Base-by-base conservation (phyloP, 2,888 invertebrate species). In the Tiphia femorata region DNA sequence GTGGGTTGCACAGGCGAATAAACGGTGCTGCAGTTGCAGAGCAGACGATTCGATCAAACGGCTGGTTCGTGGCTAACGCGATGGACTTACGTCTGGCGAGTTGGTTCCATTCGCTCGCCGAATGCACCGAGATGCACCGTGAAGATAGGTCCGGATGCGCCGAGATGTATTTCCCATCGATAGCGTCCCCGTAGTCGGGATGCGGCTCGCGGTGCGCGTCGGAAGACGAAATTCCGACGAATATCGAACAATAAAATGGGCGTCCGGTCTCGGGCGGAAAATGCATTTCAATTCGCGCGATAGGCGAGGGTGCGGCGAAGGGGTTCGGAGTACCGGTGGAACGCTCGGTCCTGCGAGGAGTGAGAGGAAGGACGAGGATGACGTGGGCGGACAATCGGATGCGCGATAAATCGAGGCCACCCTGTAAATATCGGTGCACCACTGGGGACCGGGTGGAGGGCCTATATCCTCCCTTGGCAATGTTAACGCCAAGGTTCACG, bases 261-360 rank as follows among this genome's bases (percentile, higher is more conserved):
- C n/a, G n/a, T n/a, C 58, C 49, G 51, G 48, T 58, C 65, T 55
- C n/a, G 12, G 33, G 73, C 47, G 70, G 60, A 42, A 60, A 58
- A 73, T 73, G 67, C 73, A 70, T 72, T 70, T 73, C 71, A 70
- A 73, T 73, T 70, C 70, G 65, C 51, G 46, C 27, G 12, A 20
- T 6, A 25, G 25, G 33, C 12, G 33, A 17, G 7, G 1, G 2
- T 4, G 38, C n/a, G 38, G 38, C 17, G 38, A 6, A 3, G 37
- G 19, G 37, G 2, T 35, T 35, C 37, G 37, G 8, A 10, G 37
- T 3, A 14, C n/a, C n/a, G n/a, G n/a, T n/a, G n/a, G n/a, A n/a
- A n/a, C n/a, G n/a, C n/a, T 30, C 10, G 30, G 7, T 30, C 30
- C n/a, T 3, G 30, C 2, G 37, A 2, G 2, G 14, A 14, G 37